Percentiles rank a stretch among this genome's conserved stretches.
Conservation (phyloP, 2,113 vertebrate genomes). For the Megalops atlanticus region DNA sequence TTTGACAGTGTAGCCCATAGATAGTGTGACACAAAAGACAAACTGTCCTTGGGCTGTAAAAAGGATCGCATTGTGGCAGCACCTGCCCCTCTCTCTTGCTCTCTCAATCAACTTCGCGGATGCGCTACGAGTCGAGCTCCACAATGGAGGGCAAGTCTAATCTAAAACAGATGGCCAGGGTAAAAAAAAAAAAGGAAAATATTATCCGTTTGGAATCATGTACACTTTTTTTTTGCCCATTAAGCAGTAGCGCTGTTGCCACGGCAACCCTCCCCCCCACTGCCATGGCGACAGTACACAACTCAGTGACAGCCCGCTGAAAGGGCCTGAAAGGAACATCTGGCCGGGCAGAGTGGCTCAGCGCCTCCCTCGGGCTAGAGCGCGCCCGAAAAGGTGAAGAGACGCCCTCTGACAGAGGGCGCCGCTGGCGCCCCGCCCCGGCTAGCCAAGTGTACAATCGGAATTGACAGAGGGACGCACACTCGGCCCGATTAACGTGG, state of each 20-base stretch:
- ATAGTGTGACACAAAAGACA: slow-evolving; percentile 18
- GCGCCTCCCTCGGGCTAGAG: slow-evolving; percentile 73
- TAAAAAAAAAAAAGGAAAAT: slow-evolving; percentile 74
- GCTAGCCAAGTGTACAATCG: slow-evolving; percentile 74
- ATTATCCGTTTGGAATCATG: slow-evolving; percentile 80
- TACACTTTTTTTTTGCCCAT: slow-evolving; percentile 69
- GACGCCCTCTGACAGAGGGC: slow-evolving; percentile 64
- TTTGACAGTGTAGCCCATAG: slow-evolving; percentile 6
- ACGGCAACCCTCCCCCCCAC: slow-evolving; percentile 73
- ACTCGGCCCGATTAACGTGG: slow-evolving; percentile 61
- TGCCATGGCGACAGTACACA: slow-evolving; percentile 81
- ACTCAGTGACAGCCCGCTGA: slow-evolving; percentile 68
- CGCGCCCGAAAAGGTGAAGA: slow-evolving; percentile 62
- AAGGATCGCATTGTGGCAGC: slow-evolving; percentile 7
- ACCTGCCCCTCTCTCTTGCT: slow-evolving; percentile 24
- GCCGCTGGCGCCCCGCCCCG: slow-evolving; percentile 66
- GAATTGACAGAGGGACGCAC: slow-evolving; percentile 69
- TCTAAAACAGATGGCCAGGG: slow-evolving; percentile 77
- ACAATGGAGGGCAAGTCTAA: slow-evolving; percentile 48
- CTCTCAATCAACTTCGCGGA: slow-evolving; percentile 48
- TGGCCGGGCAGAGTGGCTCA: slow-evolving; percentile 71
- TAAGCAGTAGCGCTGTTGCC: slow-evolving; percentile 72
- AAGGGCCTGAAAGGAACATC: slow-evolving; percentile 80
- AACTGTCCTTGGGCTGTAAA: neutral
- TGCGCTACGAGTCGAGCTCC: slow-evolving; percentile 55